Evolutionary conservation across 2,888 invertebrate species (phyloP), one percentile per base, ranked within the genome.

Genomic region (Serrognathus titanus): DNA sequence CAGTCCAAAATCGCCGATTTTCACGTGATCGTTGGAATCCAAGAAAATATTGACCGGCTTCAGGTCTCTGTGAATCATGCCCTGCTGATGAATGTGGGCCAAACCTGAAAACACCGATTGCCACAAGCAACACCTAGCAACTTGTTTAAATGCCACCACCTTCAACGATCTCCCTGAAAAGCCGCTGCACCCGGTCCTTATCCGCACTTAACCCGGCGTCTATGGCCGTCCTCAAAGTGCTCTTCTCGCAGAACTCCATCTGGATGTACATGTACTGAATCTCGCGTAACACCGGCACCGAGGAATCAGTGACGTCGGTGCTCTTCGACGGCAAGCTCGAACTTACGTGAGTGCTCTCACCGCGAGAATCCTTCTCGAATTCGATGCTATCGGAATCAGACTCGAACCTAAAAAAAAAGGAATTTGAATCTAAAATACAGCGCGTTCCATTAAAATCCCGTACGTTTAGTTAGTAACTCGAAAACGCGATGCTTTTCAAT

Each of bases 211-310:
- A 75, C 13, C 87, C 87, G 58, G 85, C 84, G 78, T 97, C 97
- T 59, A 97, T 97, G 2, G 94, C 94, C 60, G 88, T 90, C 69
- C 87, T 82, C 35, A 96, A 78, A 0, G 98, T 99, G 67, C 92
- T 93, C 71, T 95, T 97, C 73, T 97, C 97, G 76, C 99, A 99
- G 76, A 95, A 97, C 79, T 99, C 98, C 99, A 99, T 99, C 81
- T 98, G 94, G 65, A 93, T 92, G 72, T 93, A 96, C 80, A 97
- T 85, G 55, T 88, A 88, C 71, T 89, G 88, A 48, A 84, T 82
- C 66, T 80, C 79, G 37, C 58, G 47, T 3, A 31, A 5, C n/a
- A 35, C 47, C 5, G 41, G 43, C 11, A 36, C 35, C 11, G 12
- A 11, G 8, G 48, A 48, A 31, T 31, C 48, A n/a, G 48, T 48